Conservation (phyloP, 2,888 invertebrate species). For the Amphipoea oculea region DNA sequence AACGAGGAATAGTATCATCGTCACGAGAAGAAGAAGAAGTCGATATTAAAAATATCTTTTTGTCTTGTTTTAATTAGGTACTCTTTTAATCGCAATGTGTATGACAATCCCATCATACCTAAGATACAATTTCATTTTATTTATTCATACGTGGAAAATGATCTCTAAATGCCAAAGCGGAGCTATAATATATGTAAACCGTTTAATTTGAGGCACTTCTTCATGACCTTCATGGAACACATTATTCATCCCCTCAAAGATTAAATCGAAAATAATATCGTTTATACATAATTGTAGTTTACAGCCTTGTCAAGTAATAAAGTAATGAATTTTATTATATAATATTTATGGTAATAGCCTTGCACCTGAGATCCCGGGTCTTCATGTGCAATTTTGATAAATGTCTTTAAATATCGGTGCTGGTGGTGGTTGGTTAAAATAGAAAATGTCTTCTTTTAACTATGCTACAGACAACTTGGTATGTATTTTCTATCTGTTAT, state of each 20-base stretch:
- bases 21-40: too few relatives aligned
- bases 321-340: slow-evolving; percentile 58
- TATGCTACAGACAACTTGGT: not conserved
- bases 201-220: slow-evolving; percentile 37
- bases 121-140: not conserved
- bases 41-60: too few relatives aligned
- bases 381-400: slow-evolving; percentile 48
- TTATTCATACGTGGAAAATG: not conserved
- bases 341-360: slow-evolving; percentile 47
- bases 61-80: not conserved
- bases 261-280: slow-evolving; percentile 39
- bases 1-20: too few relatives aligned
- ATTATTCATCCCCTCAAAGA: slow-evolving; percentile 41
- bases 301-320: slow-evolving; percentile 60
- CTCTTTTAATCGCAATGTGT: not conserved
- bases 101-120: not conserved
- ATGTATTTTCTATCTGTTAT: not conserved
- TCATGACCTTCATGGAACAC: slow-evolving; percentile 27
- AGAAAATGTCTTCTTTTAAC: not conserved
- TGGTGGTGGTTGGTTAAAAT: not conserved
- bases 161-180: not conserved
- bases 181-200: slow-evolving; percentile 37
- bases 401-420: slow-evolving; percentile 29
- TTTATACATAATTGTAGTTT: slow-evolving; percentile 54
- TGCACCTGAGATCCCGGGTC: slow-evolving; percentile 19